A percentile compares a stretch with the other conserved stretches of the same genome.
These are phyloP conservation scores for Torymus aiolomorphi DNA, from an alignment of 2,888 invertebrate species.

Conservation along the genomic window DNA sequence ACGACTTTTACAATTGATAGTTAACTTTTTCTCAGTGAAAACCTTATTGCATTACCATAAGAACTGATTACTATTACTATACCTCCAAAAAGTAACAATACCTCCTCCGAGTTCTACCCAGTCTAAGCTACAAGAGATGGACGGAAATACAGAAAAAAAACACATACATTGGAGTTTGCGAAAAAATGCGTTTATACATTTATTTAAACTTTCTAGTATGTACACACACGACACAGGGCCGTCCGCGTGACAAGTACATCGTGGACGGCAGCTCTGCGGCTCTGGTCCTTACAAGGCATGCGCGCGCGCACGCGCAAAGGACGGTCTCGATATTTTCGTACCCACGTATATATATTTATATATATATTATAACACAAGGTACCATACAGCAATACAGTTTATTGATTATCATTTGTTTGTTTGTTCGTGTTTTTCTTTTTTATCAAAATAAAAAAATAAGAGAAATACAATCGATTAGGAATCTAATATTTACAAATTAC, in stretches of 20 bases:
- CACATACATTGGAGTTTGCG: slow-evolving; percentile 7
- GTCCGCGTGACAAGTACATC: background rate
- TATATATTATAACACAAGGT: slow-evolving; percentile 36
- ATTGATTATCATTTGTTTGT: slow-evolving; percentile 4
- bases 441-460: slow-evolving; percentile 6
- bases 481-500: slow-evolving; percentile 55
- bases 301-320: too few relatives aligned
- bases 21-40: too few relatives aligned
- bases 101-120: too few relatives aligned
- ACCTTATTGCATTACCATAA: too few relatives aligned
- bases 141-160: background rate
- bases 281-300: too few relatives aligned
- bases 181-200: slow-evolving; percentile 56
- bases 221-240: slow-evolving; percentile 47
- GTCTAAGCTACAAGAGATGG: too few relatives aligned
- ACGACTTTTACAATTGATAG: too few relatives aligned
- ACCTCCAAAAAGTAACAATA: too few relatives aligned
- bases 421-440: background rate
- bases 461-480: slow-evolving; percentile 30
- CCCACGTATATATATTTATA: slow-evolving; percentile 12
- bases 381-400: background rate
- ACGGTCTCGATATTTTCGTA: too few relatives aligned
- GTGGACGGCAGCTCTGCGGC: too few relatives aligned
- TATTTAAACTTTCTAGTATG: slow-evolving; percentile 57
- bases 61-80: too few relatives aligned